Percentiles rank a stretch among this genome's conserved stretches.
Evolutionary conservation across 1,140 invertebrate species (phyloP).

Genomic region (Drosophila pallidifrons): DNA sequence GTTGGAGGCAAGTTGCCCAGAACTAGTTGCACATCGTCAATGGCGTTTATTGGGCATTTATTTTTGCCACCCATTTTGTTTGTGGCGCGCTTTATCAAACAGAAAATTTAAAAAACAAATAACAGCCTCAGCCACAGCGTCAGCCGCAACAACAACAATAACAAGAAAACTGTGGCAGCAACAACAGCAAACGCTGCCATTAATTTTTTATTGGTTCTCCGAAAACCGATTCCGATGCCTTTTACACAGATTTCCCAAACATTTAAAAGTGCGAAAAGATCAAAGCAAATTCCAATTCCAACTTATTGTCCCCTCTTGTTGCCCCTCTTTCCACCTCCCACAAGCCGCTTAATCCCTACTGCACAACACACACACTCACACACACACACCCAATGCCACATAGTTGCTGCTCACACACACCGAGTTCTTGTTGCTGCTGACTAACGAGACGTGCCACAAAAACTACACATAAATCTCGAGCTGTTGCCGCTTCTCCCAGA

Average conservation of each 20-base stretch:
- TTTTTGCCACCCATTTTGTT: conserved; percentile 83
- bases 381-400: background rate
- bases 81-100: conserved; percentile 79
- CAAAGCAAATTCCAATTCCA: conserved; percentile 81
- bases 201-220: conserved; percentile 82
- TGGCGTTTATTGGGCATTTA: conserved; percentile 40
- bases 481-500: conserved; percentile 9
- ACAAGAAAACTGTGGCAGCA: conserved; percentile 38
- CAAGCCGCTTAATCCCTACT: conserved; percentile 16
- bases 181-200: conserved; percentile 63
- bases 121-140: conserved; percentile 43
- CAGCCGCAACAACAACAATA: conserved; percentile 39
- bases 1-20: conserved; percentile 52
- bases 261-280: conserved; percentile 83
- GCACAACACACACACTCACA: background rate
- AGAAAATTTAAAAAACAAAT: conserved; percentile 83
- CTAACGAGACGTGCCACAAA: conserved; percentile 60
- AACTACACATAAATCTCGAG: conserved; percentile 31
- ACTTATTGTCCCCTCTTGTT: conserved; percentile 70
- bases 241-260: conserved; percentile 83
- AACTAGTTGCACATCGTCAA: conserved; percentile 76
- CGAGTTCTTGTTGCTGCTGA: conserved; percentile 12
- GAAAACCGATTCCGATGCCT: conserved; percentile 78
- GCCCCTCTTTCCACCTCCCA: conserved; percentile 1
- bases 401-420: background rate